phyloP scores from a whole-genome alignment of 2,113 vertebrate genomes.

The Tyto alba region DNA sequence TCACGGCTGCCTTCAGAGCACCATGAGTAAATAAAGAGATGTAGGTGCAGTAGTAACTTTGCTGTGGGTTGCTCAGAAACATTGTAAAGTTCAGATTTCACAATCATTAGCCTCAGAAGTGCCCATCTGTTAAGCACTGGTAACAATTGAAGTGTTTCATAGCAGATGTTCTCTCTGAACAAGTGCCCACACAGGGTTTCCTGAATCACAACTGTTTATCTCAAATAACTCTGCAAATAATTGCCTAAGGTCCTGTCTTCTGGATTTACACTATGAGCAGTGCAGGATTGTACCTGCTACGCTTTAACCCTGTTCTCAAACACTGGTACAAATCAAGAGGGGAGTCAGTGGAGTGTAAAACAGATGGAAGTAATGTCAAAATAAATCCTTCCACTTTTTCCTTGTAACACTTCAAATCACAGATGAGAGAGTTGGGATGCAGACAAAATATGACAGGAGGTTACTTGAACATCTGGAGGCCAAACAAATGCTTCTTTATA shows the following conservation, averaged over 20 bases:
- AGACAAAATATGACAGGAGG: slow-evolving; percentile 42
- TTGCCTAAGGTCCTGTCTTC: not conserved
- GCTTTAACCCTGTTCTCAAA: not conserved
- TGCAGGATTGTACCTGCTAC: not conserved
- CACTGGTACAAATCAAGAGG: not conserved
- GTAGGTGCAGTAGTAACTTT: not conserved
- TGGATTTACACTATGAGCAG: not conserved
- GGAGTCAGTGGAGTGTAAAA: not conserved
- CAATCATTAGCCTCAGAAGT: not conserved
- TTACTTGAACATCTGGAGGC: slow-evolving; percentile 51
- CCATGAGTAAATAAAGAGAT: not conserved
- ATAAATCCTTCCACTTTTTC: slow-evolving; percentile 45
- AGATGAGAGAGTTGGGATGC: slow-evolving; percentile 25
- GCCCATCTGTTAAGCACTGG: slow-evolving; percentile 34
- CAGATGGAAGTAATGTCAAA: slow-evolving; percentile 38
- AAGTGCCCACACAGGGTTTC: not conserved
- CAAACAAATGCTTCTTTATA: slow-evolving; percentile 56
- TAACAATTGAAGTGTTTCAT: not conserved
- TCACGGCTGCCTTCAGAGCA: not conserved
- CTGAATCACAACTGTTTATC: slow-evolving; percentile 11
- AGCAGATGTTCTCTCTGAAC: slow-evolving; percentile 45
- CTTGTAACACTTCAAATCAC: slow-evolving; percentile 6
- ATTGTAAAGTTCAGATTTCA: not conserved
- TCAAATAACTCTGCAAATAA: slow-evolving; percentile 4
- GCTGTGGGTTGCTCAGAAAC: not conserved